Evolutionary conservation across 2,797 vertebrate genomes (phyloP).

Genomic region (Carduelis carduelis): DNA sequence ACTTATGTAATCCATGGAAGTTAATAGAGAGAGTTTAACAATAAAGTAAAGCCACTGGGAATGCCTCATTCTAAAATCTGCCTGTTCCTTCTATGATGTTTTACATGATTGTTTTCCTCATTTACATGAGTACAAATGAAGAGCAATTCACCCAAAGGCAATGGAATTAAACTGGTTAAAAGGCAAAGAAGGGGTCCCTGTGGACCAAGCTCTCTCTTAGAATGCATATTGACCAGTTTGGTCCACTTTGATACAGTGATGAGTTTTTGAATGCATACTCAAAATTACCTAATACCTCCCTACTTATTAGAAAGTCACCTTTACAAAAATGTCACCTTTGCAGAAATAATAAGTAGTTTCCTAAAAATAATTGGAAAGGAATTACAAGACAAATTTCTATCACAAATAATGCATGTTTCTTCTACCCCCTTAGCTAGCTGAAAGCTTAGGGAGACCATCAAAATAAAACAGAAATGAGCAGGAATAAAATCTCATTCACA

Average conservation of each 20-base stretch:
- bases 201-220: background rate
- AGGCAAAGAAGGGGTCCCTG: background rate
- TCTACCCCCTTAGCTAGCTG: background rate
- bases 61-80: background rate
- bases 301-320: background rate
- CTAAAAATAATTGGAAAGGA: background rate
- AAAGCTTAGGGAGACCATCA: background rate
- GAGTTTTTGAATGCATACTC: background rate
- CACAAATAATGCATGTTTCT: background rate
- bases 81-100: slow-evolving; percentile 5
- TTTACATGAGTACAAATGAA: background rate
- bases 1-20: slow-evolving; percentile 17
- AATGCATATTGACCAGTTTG: background rate
- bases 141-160: background rate
- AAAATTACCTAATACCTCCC: background rate
- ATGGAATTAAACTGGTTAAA: background rate
- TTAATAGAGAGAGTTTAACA: slow-evolving; percentile 44
- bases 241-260: background rate
- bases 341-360: background rate
- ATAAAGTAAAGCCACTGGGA: slow-evolving; percentile 20
- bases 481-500: background rate
- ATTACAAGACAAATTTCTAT: background rate
- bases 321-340: background rate
- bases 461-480: background rate
- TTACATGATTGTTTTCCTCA: background rate